Percentiles rank a stretch among this genome's conserved stretches.
Evolutionary conservation across 2,888 invertebrate genomes (phyloP).

Genomic region (Liodrosophila aerea): DNA sequence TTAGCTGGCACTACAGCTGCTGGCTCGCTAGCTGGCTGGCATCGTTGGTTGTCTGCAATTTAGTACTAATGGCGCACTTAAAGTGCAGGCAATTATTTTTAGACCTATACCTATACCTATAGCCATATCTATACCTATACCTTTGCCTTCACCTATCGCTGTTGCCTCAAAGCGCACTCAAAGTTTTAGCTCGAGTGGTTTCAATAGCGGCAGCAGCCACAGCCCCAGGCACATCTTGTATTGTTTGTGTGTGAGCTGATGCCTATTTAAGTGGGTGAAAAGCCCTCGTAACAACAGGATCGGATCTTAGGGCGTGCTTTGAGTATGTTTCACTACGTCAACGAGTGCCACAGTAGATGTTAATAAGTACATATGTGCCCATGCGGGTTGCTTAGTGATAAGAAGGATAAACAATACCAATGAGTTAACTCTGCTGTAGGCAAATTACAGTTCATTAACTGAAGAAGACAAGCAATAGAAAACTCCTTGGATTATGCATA

Average conservation of each 20-base stretch:
- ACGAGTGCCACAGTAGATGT: background rate
- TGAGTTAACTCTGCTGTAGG: no score
- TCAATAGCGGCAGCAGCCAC: conserved; percentile 29
- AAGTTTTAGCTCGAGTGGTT: conserved; percentile 49
- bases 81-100: conserved; percentile 71
- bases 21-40: conserved; percentile 22
- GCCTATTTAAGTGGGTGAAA: background rate
- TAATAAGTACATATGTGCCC: no score
- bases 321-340: background rate
- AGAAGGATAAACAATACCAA: no score
- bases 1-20: conserved; percentile 51
- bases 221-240: conserved; percentile 3
- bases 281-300: background rate
- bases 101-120: conserved; percentile 48
- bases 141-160: background rate
- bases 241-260: conserved; percentile 7
- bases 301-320: background rate
- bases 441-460: no score
- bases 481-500: no score
- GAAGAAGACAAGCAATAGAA: no score
- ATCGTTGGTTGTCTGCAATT: conserved; percentile 63
- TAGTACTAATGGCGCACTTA: conserved; percentile 75
- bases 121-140: conserved; percentile 8
- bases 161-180: conserved; percentile 14
- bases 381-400: no score